These are phyloP conservation scores for Larimichthys crocea DNA, from an alignment of 2,113 vertebrate genomes.

Conservation along the genomic window DNA sequence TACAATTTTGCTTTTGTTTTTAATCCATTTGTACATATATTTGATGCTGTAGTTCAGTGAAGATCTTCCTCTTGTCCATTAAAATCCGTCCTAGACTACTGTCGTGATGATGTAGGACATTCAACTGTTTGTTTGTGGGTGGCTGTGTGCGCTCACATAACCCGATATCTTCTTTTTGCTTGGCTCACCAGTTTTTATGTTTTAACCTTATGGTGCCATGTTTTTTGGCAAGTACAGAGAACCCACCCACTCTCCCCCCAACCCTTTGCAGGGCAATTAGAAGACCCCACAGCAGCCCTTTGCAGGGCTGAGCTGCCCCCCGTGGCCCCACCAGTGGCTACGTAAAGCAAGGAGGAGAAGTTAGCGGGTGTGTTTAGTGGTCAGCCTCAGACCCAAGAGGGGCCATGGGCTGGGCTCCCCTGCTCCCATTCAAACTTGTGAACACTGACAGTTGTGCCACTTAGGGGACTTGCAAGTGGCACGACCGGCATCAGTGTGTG, in stretches of 20 bases:
- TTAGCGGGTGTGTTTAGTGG: constrained; percentile 79
- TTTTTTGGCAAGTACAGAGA: constrained; percentile 62
- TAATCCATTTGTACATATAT: background rate
- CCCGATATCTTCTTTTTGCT: constrained; percentile 12
- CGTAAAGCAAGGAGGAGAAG: constrained; percentile 71
- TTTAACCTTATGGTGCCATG: constrained; percentile 63
- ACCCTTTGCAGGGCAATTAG: constrained; percentile 73
- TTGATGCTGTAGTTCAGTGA: too few species aligned
- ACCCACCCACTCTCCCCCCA: background rate
- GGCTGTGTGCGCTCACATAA: constrained; percentile 12
- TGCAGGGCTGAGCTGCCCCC: constrained; percentile 61
- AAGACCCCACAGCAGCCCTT: constrained; percentile 61
- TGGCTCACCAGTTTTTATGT: constrained; percentile 45
- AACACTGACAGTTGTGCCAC: constrained; percentile 83
- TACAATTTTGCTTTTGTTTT: background rate
- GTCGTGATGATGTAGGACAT: background rate
- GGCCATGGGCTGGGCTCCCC: constrained; percentile 59
- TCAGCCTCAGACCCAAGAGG: constrained; percentile 76
- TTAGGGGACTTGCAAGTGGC: constrained; percentile 82
- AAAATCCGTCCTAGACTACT: background rate
- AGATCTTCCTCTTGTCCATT: background rate
- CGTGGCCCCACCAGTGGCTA: constrained; percentile 77
- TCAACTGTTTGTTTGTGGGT: constrained; percentile 13
- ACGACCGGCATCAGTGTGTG: constrained; percentile 86
- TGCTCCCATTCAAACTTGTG: constrained; percentile 84